These are phyloP conservation scores for Sebastes kiyomatsui DNA, from an alignment of 2,797 vertebrate genomes.

Conservation along the genomic window DNA sequence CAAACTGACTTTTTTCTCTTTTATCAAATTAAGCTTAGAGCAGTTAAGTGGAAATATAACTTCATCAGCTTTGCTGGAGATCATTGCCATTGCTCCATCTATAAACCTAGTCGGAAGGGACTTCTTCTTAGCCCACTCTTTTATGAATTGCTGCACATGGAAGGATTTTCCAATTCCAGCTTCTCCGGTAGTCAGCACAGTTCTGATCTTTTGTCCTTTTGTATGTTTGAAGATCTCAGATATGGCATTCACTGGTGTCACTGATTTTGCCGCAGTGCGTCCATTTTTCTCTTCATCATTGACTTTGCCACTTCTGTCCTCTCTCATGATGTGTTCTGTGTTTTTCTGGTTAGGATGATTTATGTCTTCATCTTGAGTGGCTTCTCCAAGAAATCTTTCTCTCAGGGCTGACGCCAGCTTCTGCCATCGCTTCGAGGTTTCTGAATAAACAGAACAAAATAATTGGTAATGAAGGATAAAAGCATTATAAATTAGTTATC, in stretches of 20 bases:
- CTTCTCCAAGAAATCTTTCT: fast-evolving
- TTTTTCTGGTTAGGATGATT: conserved; percentile 19
- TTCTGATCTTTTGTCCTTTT: background rate
- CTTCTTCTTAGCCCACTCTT: background rate
- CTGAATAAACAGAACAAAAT: conserved; percentile 9
- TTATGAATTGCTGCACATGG: background rate
- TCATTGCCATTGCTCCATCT: fast-evolving
- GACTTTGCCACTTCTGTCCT: background rate
- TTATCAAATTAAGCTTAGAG: background rate
- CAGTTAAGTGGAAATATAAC: conserved; percentile 19
- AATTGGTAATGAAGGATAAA: background rate
- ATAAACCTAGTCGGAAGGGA: fast-evolving
- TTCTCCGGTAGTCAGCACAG: conserved; percentile 42
- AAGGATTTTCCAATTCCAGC: conserved; percentile 32
- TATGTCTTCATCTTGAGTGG: fast-evolving
- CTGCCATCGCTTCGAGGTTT: background rate
- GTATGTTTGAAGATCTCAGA: conserved; percentile 19
- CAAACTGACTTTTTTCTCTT: background rate
- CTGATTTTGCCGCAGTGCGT: fast-evolving
- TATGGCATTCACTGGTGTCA: background rate
- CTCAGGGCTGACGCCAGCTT: background rate
- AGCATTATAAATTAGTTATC: background rate
- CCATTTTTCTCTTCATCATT: background rate
- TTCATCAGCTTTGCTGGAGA: fast-evolving
- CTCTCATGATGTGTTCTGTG: conserved; percentile 48